These are phyloP conservation scores for Turritopsis dohrnii DNA, from an alignment of 30 jellyfish, hydroid and myxozoan genomes.

Conservation along the genomic window DNA sequence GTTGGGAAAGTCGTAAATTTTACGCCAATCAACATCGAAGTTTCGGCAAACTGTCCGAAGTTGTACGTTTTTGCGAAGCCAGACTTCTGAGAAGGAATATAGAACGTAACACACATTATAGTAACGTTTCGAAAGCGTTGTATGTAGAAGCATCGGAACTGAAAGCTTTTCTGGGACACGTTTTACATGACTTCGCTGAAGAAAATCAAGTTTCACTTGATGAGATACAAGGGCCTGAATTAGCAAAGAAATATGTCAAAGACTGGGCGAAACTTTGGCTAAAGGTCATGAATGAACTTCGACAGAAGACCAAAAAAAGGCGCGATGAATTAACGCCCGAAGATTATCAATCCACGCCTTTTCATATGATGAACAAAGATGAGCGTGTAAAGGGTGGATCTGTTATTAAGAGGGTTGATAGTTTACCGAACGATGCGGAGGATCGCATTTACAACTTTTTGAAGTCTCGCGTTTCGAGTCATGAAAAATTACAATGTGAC, in stretches of 20 bases:
- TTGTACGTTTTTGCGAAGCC: slow-evolving; percentile 66
- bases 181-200: slow-evolving; percentile 21
- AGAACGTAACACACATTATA: slow-evolving; percentile 56
- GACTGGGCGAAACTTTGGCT: slow-evolving; percentile 92
- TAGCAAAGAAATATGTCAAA: slow-evolving; percentile 65
- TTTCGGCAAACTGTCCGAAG: slow-evolving; percentile 60
- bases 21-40: slow-evolving; percentile 22
- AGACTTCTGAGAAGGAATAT: slow-evolving; percentile 41
- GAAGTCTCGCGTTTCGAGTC: slow-evolving; percentile 19
- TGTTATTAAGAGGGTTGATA: neutral
- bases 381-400: neutral
- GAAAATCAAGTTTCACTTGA: slow-evolving; percentile 7
- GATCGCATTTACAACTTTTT: slow-evolving; percentile 21
- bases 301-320: slow-evolving; percentile 50
- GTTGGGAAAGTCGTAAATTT: slow-evolving; percentile 38
- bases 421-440: slow-evolving; percentile 34
- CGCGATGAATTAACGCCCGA: slow-evolving; percentile 20
- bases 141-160: slow-evolving; percentile 84
- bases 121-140: slow-evolving; percentile 58
- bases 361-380: neutral
- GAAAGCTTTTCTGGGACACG: slow-evolving; percentile 67
- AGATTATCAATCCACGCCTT: slow-evolving; percentile 23
- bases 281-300: slow-evolving; percentile 80
- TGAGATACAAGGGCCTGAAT: slow-evolving; percentile 37
- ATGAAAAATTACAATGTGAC: neutral